A percentile compares a stretch with the other conserved stretches of the same genome.
Evolutionary conservation across 2,888 invertebrate genomes (phyloP).

Genomic region (Macaria liturata): DNA sequence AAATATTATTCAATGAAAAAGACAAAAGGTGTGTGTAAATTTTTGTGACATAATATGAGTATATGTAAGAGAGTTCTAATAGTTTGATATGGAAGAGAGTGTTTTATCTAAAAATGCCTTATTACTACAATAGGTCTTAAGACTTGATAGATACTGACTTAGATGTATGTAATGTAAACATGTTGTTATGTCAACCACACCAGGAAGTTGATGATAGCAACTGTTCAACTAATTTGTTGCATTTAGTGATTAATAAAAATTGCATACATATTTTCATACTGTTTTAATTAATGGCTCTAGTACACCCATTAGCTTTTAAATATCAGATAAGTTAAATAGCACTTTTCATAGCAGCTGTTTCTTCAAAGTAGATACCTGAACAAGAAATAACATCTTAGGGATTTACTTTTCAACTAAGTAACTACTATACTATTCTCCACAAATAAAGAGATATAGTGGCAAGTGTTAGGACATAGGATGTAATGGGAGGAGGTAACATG

Average conservation of each 20-base stretch:
- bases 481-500: too few relatives aligned
- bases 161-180: slow-evolving; percentile 63
- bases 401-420: too few relatives aligned
- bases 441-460: too few relatives aligned
- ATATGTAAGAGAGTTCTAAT: slow-evolving; percentile 71
- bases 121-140: slow-evolving; percentile 79
- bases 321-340: slow-evolving; percentile 23
- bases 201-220: slow-evolving; percentile 65
- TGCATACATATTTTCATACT: slow-evolving; percentile 77
- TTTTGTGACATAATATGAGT: slow-evolving; percentile 65
- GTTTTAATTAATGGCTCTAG: slow-evolving; percentile 43
- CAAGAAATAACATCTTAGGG: background rate
- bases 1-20: slow-evolving; percentile 49
- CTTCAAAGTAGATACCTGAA: slow-evolving; percentile 30
- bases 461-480: too few relatives aligned
- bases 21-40: slow-evolving; percentile 66
- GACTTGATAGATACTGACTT: slow-evolving; percentile 82
- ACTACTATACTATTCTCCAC: too few relatives aligned
- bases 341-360: slow-evolving; percentile 34
- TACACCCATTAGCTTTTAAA: background rate
- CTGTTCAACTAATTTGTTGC: slow-evolving; percentile 80
- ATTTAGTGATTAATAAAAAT: slow-evolving; percentile 82
- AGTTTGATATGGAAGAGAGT: slow-evolving; percentile 80
- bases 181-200: slow-evolving; percentile 69
- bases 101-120: slow-evolving; percentile 82